A percentile compares a stretch with the other conserved stretches of the same genome.
Conservation (phyloP, 2,113 vertebrate genomes). For the Typhlomys cinereus region DNA sequence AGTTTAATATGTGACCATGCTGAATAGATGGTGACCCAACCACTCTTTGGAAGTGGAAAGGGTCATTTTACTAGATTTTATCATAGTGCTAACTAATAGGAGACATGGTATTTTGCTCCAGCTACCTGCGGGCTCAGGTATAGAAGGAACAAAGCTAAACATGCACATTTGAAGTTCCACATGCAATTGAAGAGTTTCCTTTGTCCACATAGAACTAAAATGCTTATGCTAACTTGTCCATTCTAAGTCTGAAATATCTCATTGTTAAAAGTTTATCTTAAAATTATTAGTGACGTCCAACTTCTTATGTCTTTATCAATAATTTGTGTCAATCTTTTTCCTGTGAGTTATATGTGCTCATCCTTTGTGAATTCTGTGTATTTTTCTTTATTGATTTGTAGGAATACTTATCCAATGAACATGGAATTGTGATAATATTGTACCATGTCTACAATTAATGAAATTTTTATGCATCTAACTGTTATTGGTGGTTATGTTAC, state of each 20-base stretch:
- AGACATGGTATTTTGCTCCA: no score
- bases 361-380: neutral
- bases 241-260: neutral
- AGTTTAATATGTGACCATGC: neutral
- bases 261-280: neutral
- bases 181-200: neutral
- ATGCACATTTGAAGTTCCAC: neutral
- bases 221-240: neutral
- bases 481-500: neutral
- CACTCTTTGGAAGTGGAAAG: neutral
- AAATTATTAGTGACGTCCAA: neutral
- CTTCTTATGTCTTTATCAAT: neutral
- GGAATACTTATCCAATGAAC: neutral
- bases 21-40: neutral
- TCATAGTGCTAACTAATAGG: neutral
- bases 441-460: neutral
- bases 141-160: no score
- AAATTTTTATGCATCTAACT: neutral
- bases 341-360: neutral
- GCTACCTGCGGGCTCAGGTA: no score
- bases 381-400: neutral
- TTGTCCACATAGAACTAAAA: neutral
- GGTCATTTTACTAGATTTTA: slow-evolving; percentile 17
- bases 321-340: neutral
- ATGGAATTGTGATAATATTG: neutral